Evolutionary conservation across 1,140 invertebrate genomes (phyloP).

Genomic region (Manduca sexta): DNA sequence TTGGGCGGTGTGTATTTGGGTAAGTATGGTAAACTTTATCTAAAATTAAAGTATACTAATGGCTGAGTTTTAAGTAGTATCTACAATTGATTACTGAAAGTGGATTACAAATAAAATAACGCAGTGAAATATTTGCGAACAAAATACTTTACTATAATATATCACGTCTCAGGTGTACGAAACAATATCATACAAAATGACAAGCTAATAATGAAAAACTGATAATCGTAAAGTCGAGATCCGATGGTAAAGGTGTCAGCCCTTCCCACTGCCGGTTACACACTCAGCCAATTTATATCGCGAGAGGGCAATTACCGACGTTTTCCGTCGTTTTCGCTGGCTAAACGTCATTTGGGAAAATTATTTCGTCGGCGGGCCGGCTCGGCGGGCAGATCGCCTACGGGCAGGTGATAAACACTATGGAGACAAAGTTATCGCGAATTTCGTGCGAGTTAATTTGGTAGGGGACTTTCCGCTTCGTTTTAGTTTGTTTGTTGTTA

Average conservation of each 20-base stretch:
- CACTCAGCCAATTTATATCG: slow-evolving; percentile 57
- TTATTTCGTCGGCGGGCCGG: slow-evolving; percentile 35
- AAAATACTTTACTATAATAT: too few relatives aligned
- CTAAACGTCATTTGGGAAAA: slow-evolving; percentile 56
- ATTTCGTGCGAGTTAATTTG: slow-evolving; percentile 13
- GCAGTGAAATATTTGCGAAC: too few relatives aligned
- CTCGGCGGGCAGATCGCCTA: slow-evolving; percentile 20
- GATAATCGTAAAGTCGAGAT: slow-evolving; percentile 9
- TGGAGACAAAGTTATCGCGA: slow-evolving; percentile 7
- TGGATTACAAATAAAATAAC: too few relatives aligned
- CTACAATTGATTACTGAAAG: too few relatives aligned
- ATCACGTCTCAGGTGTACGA: too few relatives aligned
- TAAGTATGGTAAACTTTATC: too few relatives aligned
- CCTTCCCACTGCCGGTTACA: slow-evolving; percentile 47
- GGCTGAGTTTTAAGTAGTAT: too few relatives aligned
- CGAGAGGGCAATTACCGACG: slow-evolving; percentile 53
- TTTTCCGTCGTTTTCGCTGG: slow-evolving; percentile 45
- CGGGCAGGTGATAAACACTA: slow-evolving; percentile 24
- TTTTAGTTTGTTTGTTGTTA: neutral
- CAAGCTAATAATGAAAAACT: too few relatives aligned
- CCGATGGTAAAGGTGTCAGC: slow-evolving; percentile 21
- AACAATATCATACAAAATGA: too few relatives aligned
- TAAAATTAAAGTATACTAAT: too few relatives aligned
- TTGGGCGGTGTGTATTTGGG: too few relatives aligned
- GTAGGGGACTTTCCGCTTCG: slow-evolving; percentile 6